Conservation (phyloP, 2,797 vertebrate genomes). For the Monodelphis domestica region DNA sequence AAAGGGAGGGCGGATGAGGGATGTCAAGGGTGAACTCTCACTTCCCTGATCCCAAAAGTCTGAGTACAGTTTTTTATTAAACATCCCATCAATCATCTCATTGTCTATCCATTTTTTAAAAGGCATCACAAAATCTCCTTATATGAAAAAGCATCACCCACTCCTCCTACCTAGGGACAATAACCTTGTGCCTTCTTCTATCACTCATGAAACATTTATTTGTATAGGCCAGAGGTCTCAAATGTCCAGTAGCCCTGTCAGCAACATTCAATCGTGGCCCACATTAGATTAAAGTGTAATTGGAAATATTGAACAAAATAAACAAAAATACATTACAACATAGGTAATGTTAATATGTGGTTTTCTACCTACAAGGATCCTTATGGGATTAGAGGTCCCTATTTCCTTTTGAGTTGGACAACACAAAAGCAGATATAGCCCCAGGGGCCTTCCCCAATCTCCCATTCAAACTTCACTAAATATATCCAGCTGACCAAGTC, state of each 20-base stretch:
- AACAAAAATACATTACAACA: not conserved
- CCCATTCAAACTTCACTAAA: not conserved
- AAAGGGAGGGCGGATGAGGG: not conserved
- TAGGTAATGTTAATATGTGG: not conserved
- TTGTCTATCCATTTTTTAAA: not conserved
- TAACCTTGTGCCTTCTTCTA: not conserved
- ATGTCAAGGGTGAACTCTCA: not conserved
- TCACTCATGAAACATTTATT: not conserved
- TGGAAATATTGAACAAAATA: not conserved
- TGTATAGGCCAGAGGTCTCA: not conserved
- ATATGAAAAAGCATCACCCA: not conserved
- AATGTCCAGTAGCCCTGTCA: not conserved
- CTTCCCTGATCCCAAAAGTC: not conserved
- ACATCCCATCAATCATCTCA: not conserved
- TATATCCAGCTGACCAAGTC: not conserved
- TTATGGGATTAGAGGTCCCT: too few relatives aligned
- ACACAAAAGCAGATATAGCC: not conserved
- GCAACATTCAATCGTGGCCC: not conserved
- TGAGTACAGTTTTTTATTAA: not conserved
- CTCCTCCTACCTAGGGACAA: not conserved
- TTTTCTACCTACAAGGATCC: not conserved
- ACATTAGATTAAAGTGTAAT: not conserved
- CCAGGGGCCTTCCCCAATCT: not conserved
- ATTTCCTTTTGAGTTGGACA: not conserved
- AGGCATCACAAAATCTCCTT: not conserved